Evolutionary conservation across 2,797 vertebrate species (phyloP).

Genomic region (Sebastes melanostomus): DNA sequence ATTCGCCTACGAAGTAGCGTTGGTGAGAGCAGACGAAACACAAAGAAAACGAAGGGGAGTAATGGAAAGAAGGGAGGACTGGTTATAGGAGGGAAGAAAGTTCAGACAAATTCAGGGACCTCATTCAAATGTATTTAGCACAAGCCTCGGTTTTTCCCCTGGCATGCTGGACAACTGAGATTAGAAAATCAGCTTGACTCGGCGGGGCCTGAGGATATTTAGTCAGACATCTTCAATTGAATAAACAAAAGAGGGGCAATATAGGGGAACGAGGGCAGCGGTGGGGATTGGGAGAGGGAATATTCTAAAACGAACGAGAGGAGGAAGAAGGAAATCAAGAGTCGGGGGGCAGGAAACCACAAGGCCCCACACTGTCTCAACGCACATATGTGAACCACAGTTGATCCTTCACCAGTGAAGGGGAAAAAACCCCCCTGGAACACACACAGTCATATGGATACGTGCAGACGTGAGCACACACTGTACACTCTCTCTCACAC

Average conservation of each 20-base stretch:
- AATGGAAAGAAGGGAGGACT: not conserved
- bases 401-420: constrained; percentile 51
- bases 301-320: constrained; percentile 52
- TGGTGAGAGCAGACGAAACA: not conserved
- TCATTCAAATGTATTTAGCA: constrained; percentile 51
- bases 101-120: constrained; percentile 24
- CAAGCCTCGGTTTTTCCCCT: constrained; percentile 43
- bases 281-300: constrained; percentile 43
- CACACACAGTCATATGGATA: constrained; percentile 51
- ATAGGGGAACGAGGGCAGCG: constrained; percentile 27
- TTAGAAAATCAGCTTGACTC: constrained; percentile 54
- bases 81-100: not conserved
- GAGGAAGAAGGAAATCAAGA: constrained; percentile 69
- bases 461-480: constrained; percentile 41
- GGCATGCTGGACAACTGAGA: constrained; percentile 44
- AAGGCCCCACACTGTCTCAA: constrained; percentile 79
- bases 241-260: constrained; percentile 62
- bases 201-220: constrained; percentile 57
- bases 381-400: constrained; percentile 71
- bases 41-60: not conserved
- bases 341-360: constrained; percentile 71
- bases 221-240: constrained; percentile 63
- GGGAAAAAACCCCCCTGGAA: constrained; percentile 9
- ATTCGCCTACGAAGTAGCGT: not conserved
- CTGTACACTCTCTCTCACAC: constrained; percentile 42